A percentile compares a stretch with the other conserved stretches of the same genome.
Conservation (phyloP, 2,888 invertebrate species). For the Pristionchus entomophagus region DNA sequence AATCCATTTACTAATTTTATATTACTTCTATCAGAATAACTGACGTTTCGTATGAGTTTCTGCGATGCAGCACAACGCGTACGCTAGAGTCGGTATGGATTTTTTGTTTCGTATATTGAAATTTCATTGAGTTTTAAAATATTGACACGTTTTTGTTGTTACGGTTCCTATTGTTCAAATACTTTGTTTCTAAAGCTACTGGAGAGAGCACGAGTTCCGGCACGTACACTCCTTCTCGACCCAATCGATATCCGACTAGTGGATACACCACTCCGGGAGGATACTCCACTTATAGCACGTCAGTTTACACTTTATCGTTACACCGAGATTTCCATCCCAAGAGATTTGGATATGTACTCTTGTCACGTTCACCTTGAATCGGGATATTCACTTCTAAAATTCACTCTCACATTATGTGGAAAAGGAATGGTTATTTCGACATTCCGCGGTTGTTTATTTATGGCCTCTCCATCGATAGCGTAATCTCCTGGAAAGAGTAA, state of each 20-base stretch:
- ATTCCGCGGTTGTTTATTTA: no score
- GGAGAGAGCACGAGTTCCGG: constrained; percentile 31
- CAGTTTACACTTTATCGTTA: neutral
- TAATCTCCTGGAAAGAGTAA: no score
- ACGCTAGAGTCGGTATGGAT: constrained; percentile 35
- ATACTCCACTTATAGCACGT: constrained; percentile 63
- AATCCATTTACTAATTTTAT: neutral
- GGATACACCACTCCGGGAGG: constrained; percentile 73
- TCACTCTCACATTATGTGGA: no score
- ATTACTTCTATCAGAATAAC: neutral
- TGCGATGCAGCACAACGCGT: constrained; percentile 30
- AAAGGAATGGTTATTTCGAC: no score
- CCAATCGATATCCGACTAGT: constrained; percentile 52
- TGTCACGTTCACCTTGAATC: neutral
- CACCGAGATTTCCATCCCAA: no score
- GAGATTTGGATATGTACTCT: neutral
- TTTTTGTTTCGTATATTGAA: neutral
- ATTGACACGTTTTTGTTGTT: neutral
- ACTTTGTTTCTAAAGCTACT: constrained; percentile 1
- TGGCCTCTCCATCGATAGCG: no score
- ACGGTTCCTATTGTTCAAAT: neutral
- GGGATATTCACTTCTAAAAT: neutral
- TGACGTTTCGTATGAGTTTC: neutral
- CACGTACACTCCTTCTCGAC: constrained; percentile 27
- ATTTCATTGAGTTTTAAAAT: neutral